A percentile compares a stretch with the other conserved stretches of the same genome.
These are phyloP conservation scores for Phasianus colchicus DNA, from an alignment of 2,113 vertebrate species.

Conservation along the genomic window DNA sequence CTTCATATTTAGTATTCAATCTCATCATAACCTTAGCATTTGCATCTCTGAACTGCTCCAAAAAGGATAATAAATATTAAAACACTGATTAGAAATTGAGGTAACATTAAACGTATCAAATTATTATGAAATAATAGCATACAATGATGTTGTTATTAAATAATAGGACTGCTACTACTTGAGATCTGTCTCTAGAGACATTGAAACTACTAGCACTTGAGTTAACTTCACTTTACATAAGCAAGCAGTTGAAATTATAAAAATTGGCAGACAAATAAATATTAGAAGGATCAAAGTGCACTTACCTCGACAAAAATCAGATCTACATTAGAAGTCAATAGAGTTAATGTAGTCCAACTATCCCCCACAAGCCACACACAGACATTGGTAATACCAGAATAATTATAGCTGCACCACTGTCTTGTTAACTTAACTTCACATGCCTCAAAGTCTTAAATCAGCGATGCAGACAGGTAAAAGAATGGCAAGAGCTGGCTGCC, in stretches of 20 bases:
- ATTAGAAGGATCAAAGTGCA: neutral
- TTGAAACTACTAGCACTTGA: neutral
- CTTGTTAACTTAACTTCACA: neutral
- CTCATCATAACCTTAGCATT: neutral
- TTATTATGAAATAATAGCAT: neutral
- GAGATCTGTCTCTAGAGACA: neutral
- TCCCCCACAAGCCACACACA: neutral
- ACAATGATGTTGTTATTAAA: neutral
- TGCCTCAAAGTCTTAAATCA: fast-evolving
- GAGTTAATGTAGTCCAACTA: neutral
- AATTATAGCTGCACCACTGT: neutral
- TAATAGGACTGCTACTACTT: neutral
- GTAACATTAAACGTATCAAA: neutral
- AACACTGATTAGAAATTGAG: neutral
- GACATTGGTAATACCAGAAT: neutral
- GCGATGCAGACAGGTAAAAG: neutral
- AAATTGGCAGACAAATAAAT: neutral
- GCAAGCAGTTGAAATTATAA: neutral
- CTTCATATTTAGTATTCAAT: neutral
- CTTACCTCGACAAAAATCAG: neutral
- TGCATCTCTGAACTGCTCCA: neutral
- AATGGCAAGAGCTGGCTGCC: neutral
- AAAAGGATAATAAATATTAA: neutral
- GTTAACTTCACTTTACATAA: neutral
- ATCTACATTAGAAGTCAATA: neutral